A percentile compares a stretch with the other conserved stretches of the same genome.
Conservation (phyloP, 2,888 invertebrate species). For the Drosophila dives region DNA sequence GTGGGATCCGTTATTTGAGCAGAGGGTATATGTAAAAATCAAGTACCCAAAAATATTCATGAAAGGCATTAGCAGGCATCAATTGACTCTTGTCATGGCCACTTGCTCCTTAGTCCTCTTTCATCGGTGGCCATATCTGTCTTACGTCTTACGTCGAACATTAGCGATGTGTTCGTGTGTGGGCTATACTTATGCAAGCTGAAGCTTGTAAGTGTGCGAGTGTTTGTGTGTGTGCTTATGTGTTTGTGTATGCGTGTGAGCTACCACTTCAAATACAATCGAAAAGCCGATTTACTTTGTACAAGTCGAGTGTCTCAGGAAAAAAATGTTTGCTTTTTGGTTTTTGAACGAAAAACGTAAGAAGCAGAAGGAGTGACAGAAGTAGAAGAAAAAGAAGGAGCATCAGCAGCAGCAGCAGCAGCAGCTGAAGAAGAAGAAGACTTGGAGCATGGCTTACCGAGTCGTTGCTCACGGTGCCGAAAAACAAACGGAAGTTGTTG, state of each 20-base stretch:
- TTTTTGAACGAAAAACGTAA: conserved; percentile 52
- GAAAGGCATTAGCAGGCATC: conserved; percentile 33
- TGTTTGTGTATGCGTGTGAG: conserved; percentile 26
- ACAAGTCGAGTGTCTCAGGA: conserved; percentile 66
- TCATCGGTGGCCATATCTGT: conserved; percentile 27
- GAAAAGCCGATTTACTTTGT: conserved; percentile 79
- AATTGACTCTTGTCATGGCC: conserved; percentile 53
- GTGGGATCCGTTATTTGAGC: background rate
- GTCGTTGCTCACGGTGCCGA: conserved; percentile 44
- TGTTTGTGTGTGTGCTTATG: conserved; percentile 23
- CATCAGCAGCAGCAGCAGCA: conserved; percentile 9
- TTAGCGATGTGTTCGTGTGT: conserved; percentile 14
- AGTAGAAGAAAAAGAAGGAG: background rate
- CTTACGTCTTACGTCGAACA: conserved; percentile 37
- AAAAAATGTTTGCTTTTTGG: conserved; percentile 73
- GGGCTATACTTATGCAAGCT: conserved; percentile 7
- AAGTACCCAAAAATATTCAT: conserved; percentile 26
- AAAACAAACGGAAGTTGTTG: conserved; percentile 67
- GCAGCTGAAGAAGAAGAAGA: background rate
- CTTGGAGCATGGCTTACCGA: conserved; percentile 39
- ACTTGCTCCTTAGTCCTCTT: conserved; percentile 34
- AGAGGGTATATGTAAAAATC: conserved; percentile 4
- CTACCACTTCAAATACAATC: conserved; percentile 68
- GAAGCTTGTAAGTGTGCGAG: conserved; percentile 23
- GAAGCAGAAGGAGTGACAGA: conserved; percentile 15